These are phyloP conservation scores for Zelostemma sp. DNA, from an alignment of 1,140 invertebrate genomes.

Conservation along the genomic window DNA sequence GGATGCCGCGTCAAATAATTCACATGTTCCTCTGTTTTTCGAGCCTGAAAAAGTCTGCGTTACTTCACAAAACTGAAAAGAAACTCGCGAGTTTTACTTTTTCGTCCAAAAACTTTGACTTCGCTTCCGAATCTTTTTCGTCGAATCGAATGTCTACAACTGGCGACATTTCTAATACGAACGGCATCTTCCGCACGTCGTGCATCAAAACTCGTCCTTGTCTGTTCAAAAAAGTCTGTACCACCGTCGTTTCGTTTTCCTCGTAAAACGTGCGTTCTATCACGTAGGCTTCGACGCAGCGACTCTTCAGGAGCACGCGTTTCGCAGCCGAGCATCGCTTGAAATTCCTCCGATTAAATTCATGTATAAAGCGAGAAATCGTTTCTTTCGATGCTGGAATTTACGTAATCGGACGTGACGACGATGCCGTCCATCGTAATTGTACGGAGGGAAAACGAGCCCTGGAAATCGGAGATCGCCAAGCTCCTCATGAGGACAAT, in stretches of 20 bases:
- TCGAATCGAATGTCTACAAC: constrained; percentile 9
- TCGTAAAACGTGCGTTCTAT: constrained; percentile 44
- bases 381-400: too few relatives aligned
- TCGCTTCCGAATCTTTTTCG: constrained; percentile 70
- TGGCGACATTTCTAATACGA: constrained; percentile 39
- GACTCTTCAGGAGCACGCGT: constrained; percentile 38
- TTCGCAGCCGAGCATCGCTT: constrained; percentile 42
- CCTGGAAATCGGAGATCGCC: constrained; percentile 70
- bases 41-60: constrained; percentile 15
- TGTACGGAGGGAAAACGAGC: constrained; percentile 70
- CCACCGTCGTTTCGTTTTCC: constrained; percentile 26
- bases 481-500: constrained; percentile 74
- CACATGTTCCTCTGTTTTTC: constrained; percentile 55
- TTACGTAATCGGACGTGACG: constrained; percentile 73
- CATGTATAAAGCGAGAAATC: too few relatives aligned
- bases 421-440: constrained; percentile 73
- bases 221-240: constrained; percentile 45
- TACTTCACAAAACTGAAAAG: constrained; percentile 56
- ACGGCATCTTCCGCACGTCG: constrained; percentile 46
- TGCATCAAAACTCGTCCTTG: constrained; percentile 51
- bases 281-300: constrained; percentile 39
- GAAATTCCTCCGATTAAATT: constrained; percentile 3
- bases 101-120: constrained; percentile 74
- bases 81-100: constrained; percentile 65
- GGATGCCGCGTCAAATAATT: constrained; percentile 73